phyloP scores from a whole-genome alignment of 92 coral and sea anemone species.

The Scolanthus callimorphus region DNA sequence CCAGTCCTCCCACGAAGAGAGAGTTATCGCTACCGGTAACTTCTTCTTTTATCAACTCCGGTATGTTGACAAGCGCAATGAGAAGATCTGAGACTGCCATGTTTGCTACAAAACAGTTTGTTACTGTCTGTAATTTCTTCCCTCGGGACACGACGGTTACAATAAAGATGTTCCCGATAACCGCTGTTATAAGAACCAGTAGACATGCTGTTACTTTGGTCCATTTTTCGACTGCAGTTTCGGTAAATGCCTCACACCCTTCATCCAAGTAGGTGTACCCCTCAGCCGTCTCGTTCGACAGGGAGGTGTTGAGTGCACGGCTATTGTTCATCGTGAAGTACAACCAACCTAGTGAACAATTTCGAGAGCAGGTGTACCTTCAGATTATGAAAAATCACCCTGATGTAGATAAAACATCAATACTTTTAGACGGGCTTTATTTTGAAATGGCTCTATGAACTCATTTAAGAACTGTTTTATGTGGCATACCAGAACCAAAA shows the following conservation, averaged over 20 bases:
- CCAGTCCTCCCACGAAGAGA: conserved; percentile 16
- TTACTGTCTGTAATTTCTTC: conserved; percentile 30
- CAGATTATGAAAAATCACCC: too few species aligned
- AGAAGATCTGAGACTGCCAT: conserved; percentile 62
- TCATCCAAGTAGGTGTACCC: too few species aligned
- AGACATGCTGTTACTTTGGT: conserved; percentile 28
- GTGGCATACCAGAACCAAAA: too few species aligned
- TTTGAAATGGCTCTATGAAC: too few species aligned
- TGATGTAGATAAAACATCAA: too few species aligned
- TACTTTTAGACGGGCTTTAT: too few species aligned
- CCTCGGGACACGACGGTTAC: conserved; percentile 32
- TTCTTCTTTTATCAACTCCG: conserved; percentile 34
- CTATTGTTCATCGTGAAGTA: too few species aligned
- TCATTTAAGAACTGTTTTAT: too few species aligned
- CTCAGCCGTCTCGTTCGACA: too few species aligned
- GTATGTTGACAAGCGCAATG: conserved; percentile 52
- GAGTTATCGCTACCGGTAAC: conserved; percentile 26
- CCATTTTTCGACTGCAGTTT: conserved; percentile 5
- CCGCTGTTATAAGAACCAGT: conserved; percentile 20
- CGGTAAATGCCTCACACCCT: not conserved
- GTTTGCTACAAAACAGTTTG: conserved; percentile 48
- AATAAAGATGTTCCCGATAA: conserved; percentile 43
- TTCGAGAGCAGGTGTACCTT: too few species aligned
- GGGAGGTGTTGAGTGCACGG: too few species aligned
- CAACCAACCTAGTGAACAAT: too few species aligned